These are phyloP conservation scores for Brachylomia viminalis DNA, from an alignment of 2,888 invertebrate species.

Conservation along the genomic window DNA sequence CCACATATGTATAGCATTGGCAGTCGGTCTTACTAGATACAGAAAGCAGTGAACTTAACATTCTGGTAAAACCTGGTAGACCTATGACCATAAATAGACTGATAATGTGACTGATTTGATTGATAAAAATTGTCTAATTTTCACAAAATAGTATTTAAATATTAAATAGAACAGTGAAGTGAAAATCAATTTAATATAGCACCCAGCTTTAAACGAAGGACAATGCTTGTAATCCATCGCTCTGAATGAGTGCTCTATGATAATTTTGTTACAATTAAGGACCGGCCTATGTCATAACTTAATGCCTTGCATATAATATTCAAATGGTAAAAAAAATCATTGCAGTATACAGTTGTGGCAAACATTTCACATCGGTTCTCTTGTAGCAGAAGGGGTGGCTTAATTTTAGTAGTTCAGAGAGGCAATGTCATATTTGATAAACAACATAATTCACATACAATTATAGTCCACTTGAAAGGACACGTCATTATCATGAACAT, in stretches of 20 bases:
- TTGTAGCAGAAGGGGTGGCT: no score
- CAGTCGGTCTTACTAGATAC: not conserved
- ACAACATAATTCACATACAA: no score
- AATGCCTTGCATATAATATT: not conserved
- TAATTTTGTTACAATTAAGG: not conserved
- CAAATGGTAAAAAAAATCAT: not conserved
- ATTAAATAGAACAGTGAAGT: slow-evolving; percentile 12
- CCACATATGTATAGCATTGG: not conserved
- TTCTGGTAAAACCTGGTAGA: not conserved
- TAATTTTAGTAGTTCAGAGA: not conserved
- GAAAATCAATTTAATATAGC: slow-evolving; percentile 69
- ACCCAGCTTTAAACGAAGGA: slow-evolving; percentile 80
- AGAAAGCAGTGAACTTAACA: not conserved
- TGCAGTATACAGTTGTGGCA: not conserved
- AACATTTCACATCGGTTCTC: not conserved
- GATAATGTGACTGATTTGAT: not conserved
- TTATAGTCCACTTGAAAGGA: no score
- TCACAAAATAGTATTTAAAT: slow-evolving; percentile 11
- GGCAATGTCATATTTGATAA: not conserved
- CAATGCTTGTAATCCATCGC: slow-evolving; percentile 74
- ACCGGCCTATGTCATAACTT: not conserved
- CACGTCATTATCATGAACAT: no score
- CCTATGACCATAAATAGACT: not conserved
- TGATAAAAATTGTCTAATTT: slow-evolving; percentile 36
- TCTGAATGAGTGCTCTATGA: slow-evolving; percentile 81